These are phyloP conservation scores for Sinopyrophorus schimmeli DNA, from an alignment of 2,888 invertebrate species.

Conservation along the genomic window DNA sequence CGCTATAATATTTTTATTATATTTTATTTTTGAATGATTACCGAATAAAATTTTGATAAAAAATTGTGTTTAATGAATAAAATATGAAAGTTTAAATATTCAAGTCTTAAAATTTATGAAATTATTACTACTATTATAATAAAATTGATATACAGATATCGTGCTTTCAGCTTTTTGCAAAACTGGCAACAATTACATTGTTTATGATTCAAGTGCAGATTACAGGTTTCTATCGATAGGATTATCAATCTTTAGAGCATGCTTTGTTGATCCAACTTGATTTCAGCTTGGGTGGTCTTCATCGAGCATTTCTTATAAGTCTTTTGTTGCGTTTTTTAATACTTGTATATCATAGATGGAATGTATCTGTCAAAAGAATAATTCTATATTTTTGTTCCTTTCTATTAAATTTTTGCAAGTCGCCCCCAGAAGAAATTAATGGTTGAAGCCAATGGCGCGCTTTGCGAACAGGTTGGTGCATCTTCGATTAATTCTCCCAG, in stretches of 20 bases:
- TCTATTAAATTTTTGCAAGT: no score
- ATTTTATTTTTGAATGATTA: no score
- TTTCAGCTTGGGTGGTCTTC: conserved; percentile 51
- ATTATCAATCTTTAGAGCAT: conserved; percentile 34
- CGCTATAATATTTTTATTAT: no score
- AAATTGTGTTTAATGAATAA: no score
- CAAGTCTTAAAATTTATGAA: no score
- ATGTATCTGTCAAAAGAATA: conserved; percentile 43
- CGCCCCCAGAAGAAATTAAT: conserved; percentile 26
- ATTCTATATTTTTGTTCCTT: conserved; percentile 36
- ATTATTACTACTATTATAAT: no score
- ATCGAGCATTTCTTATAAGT: conserved; percentile 49
- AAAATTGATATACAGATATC: no score
- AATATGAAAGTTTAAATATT: no score
- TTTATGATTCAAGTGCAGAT: conserved; percentile 25
- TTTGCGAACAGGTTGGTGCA: not conserved
- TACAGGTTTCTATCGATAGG: conserved; percentile 26
- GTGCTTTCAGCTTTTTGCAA: no score
- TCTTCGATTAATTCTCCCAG: not conserved
- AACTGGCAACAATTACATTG: conserved; percentile 17
- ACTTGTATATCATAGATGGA: conserved; percentile 45
- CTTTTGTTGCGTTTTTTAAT: conserved; percentile 45
- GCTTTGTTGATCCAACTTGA: conserved; percentile 31
- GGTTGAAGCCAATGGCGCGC: not conserved
- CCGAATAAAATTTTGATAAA: no score